A percentile compares a stretch with the other conserved stretches of the same genome.
Evolutionary conservation across 2,888 invertebrate genomes (phyloP).

Genomic region (Malthinus seriepunctatus): DNA sequence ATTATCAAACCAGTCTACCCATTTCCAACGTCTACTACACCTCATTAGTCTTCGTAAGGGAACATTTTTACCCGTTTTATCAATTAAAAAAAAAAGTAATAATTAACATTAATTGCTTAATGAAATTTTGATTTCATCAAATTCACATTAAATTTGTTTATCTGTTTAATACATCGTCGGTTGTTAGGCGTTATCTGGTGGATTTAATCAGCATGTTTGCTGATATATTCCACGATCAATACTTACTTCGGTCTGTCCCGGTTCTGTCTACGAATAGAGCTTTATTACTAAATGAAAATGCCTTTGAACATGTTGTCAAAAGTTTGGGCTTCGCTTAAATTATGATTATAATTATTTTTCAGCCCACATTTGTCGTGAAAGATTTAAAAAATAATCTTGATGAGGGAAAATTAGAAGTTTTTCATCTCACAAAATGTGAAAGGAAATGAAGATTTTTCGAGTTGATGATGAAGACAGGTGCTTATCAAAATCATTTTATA

Average conservation of each 20-base stretch:
- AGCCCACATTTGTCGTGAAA: no score
- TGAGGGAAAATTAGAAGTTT: no score
- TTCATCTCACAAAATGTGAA: no score
- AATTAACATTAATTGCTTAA: slow-evolving; percentile 5
- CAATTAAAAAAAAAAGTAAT: not conserved
- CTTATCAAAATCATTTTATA: no score
- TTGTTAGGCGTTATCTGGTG: slow-evolving; percentile 25
- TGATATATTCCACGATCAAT: slow-evolving; percentile 28
- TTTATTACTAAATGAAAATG: slow-evolving; percentile 26
- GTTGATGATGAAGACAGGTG: no score
- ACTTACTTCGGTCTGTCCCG: slow-evolving; percentile 24
- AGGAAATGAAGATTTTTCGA: no score
- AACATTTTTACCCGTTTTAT: no score
- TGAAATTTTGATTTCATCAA: slow-evolving; percentile 10
- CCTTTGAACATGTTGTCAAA: slow-evolving; percentile 15
- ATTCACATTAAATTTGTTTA: slow-evolving; percentile 18
- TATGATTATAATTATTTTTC: slow-evolving; percentile 10
- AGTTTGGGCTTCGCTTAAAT: slow-evolving; percentile 8
- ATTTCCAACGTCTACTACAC: no score
- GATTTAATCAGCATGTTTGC: slow-evolving; percentile 28
- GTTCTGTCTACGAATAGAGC: slow-evolving; percentile 23
- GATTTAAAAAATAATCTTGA: no score
- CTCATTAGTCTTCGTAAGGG: no score
- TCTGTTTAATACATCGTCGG: slow-evolving; percentile 23
- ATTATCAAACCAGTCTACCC: no score